Evolutionary conservation across 2,113 vertebrate genomes (phyloP).

Genomic region (Aramus guarauna): DNA sequence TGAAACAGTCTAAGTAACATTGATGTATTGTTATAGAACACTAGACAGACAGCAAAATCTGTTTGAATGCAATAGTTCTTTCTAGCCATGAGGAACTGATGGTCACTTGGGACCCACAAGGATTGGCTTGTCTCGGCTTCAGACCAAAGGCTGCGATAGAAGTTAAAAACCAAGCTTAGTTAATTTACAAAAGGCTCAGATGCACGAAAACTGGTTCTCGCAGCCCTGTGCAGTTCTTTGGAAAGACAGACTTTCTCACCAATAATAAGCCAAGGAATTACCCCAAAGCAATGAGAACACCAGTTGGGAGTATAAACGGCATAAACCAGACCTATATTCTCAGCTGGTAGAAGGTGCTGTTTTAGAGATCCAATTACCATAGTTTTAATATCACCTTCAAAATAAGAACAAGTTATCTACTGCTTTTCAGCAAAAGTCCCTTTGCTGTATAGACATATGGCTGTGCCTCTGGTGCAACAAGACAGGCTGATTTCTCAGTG

Average conservation of each 20-base stretch:
- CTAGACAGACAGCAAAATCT: neutral
- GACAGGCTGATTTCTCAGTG: neutral
- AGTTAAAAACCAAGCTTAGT: neutral
- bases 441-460: neutral
- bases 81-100: neutral
- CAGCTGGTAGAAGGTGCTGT: neutral
- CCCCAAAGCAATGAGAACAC: neutral
- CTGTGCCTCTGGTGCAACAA: neutral
- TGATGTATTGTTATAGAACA: neutral
- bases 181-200: neutral
- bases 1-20: neutral
- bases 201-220: neutral
- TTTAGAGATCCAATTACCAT: neutral
- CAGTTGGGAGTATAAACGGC: neutral
- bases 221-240: neutral
- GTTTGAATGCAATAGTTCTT: neutral
- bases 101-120: neutral
- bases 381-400: neutral
- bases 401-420: neutral
- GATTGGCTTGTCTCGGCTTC: neutral
- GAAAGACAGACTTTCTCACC: neutral
- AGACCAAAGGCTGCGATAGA: neutral
- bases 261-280: neutral
- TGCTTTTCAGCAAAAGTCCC: neutral
- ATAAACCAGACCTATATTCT: neutral